Evolutionary conservation across 1,140 invertebrate genomes (phyloP).

Genomic region (Amphibalanus amphitrite): DNA sequence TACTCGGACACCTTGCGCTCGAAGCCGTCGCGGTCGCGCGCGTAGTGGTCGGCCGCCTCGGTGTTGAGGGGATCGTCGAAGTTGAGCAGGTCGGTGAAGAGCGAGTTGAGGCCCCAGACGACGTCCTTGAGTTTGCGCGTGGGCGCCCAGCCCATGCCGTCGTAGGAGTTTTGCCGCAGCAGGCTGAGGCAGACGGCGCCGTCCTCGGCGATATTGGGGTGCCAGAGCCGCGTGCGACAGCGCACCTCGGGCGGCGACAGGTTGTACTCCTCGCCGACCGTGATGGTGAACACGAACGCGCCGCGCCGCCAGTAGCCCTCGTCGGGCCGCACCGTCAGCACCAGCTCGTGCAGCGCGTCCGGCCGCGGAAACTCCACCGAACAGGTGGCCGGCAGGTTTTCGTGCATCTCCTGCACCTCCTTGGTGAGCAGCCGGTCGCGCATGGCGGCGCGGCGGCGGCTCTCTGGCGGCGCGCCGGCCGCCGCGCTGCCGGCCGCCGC

Average conservation of each 20-base stretch:
- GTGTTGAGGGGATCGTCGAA: constrained; percentile 89
- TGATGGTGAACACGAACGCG: constrained; percentile 64
- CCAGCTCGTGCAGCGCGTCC: constrained; percentile 62
- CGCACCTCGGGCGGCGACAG: constrained; percentile 86
- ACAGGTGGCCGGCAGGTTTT: constrained; percentile 61
- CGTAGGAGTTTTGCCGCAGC: constrained; percentile 74
- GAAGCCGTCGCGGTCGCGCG: constrained; percentile 59
- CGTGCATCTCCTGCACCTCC: constrained; percentile 82
- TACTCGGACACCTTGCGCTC: constrained; percentile 61
- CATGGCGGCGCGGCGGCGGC: background rate
- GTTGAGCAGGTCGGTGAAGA: constrained; percentile 85
- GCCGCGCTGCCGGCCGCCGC: too few species aligned
- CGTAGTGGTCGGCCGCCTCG: constrained; percentile 74
- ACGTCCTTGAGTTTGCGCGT: constrained; percentile 83
- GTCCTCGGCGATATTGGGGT: constrained; percentile 88
- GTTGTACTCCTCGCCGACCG: constrained; percentile 86
- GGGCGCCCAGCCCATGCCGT: constrained; percentile 87
- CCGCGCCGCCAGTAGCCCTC: constrained; percentile 80
- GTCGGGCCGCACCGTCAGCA: constrained; percentile 57
- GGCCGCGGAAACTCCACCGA: constrained; percentile 61
- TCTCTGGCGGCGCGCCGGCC: background rate
- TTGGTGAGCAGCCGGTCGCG: constrained; percentile 26
- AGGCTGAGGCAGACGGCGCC: constrained; percentile 90
- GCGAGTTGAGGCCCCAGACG: constrained; percentile 81
- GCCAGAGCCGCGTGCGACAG: constrained; percentile 80